phyloP scores from a whole-genome alignment of 2,797 vertebrate genomes.

The Hydrocynus forskahlii region DNA sequence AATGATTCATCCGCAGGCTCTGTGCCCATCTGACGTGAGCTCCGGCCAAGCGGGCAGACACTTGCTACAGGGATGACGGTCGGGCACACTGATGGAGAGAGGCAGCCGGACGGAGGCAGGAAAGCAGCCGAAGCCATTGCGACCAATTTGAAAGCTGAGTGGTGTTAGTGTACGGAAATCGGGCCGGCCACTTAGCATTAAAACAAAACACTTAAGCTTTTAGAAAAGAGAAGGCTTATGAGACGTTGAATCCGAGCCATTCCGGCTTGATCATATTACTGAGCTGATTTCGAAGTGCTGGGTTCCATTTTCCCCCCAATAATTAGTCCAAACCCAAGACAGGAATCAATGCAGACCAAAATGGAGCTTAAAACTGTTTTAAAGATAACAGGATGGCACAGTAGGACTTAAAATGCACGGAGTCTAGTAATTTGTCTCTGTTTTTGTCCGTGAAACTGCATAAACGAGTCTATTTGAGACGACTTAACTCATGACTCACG shows the following conservation, averaged over 20 bases:
- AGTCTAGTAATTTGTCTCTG: too few relatives aligned
- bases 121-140: neutral
- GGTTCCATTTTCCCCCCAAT: neutral
- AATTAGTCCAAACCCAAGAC: neutral
- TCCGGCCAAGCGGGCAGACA: neutral
- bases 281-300: neutral
- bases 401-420: too few relatives aligned
- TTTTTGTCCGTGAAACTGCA: too few relatives aligned
- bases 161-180: neutral
- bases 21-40: slow-evolving; percentile 1
- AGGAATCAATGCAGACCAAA: neutral
- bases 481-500: too few relatives aligned
- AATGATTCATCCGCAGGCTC: slow-evolving; percentile 38
- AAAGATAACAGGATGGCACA: too few relatives aligned
- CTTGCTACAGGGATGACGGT: neutral
- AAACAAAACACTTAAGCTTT: slow-evolving; percentile 7
- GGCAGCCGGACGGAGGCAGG: neutral
- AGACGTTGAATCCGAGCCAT: neutral
- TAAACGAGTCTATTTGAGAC: too few relatives aligned
- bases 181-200: neutral
- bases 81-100: neutral
- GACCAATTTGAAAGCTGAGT: neutral
- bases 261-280: neutral
- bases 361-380: neutral
- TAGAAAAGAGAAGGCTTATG: neutral